Evolutionary conservation across 2,888 invertebrate genomes (phyloP).

Genomic region (Cerceris ruficornis): DNA sequence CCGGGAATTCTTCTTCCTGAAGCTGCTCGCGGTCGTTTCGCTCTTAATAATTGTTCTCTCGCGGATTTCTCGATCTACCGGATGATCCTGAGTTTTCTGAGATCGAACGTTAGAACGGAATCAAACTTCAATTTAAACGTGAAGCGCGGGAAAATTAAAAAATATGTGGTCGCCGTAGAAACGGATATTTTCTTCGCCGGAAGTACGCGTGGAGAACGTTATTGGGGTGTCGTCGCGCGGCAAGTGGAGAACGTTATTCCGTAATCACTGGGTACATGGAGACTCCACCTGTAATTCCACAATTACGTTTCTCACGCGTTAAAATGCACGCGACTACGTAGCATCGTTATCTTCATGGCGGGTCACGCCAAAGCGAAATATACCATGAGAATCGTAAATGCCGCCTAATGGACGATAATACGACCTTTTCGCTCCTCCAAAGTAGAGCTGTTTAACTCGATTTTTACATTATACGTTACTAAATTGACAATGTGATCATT

Average conservation of each 20-base stretch:
- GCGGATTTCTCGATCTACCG: neutral
- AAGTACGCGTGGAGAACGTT: no score
- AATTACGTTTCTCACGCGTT: conserved; percentile 12
- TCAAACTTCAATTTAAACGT: neutral
- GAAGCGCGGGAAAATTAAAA: no score
- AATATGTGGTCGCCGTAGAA: no score
- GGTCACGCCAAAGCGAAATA: neutral
- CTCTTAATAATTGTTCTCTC: neutral
- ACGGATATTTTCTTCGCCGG: no score
- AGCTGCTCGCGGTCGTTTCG: neutral
- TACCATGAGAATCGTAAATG: no score
- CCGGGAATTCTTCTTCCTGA: conserved; percentile 9
- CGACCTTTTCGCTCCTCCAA: no score
- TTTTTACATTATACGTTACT: no score
- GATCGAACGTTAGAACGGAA: neutral
- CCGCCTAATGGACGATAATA: no score
- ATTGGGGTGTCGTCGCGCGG: neutral
- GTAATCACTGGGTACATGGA: neutral
- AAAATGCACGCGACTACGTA: conserved; percentile 4
- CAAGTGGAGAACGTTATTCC: neutral
- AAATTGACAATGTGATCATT: no score
- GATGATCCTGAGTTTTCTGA: no score
- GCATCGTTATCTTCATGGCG: conserved; percentile 8
- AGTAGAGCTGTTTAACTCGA: no score
- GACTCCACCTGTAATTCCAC: neutral